phyloP scores from a whole-genome alignment of 2,888 invertebrate genomes.

The Cephus pulcher region DNA sequence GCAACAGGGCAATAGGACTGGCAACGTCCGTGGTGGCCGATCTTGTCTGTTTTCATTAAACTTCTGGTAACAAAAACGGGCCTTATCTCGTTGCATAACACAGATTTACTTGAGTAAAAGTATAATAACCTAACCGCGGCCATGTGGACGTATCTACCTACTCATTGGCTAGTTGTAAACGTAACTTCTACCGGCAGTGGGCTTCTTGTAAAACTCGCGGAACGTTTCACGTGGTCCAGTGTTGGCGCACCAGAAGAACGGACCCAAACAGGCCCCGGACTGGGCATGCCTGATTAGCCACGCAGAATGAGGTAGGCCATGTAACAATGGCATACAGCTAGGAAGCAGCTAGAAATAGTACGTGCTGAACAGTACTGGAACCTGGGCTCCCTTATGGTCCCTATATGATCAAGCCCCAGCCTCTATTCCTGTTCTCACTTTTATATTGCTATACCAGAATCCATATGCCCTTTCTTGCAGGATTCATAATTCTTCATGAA shows the following conservation, averaged over 20 bases:
- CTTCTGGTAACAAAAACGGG: neutral
- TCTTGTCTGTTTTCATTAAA: neutral
- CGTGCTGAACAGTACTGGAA: neutral
- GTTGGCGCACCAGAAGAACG: constrained; percentile 33
- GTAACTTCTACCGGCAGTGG: neutral
- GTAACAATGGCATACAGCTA: constrained; percentile 34
- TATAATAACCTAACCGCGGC: neutral
- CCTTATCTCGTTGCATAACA: neutral
- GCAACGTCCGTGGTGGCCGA: neutral
- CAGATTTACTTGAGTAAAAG: neutral
- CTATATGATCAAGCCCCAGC: neutral
- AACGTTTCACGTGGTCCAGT: constrained; percentile 5
- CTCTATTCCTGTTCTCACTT: neutral
- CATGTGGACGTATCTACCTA: neutral
- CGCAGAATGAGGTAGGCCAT: constrained; percentile 44
- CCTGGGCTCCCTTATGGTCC: neutral
- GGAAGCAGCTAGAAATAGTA: neutral
- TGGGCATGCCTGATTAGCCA: constrained; percentile 46
- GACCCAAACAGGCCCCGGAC: constrained; percentile 16
- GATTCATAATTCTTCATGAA: neutral
- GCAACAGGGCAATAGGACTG: neutral
- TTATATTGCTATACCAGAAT: neutral
- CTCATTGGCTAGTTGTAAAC: neutral
- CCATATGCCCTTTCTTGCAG: neutral
- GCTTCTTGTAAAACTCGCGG: neutral